phyloP scores from a whole-genome alignment of 2,113 vertebrate species.

The Tragulus kanchil region DNA sequence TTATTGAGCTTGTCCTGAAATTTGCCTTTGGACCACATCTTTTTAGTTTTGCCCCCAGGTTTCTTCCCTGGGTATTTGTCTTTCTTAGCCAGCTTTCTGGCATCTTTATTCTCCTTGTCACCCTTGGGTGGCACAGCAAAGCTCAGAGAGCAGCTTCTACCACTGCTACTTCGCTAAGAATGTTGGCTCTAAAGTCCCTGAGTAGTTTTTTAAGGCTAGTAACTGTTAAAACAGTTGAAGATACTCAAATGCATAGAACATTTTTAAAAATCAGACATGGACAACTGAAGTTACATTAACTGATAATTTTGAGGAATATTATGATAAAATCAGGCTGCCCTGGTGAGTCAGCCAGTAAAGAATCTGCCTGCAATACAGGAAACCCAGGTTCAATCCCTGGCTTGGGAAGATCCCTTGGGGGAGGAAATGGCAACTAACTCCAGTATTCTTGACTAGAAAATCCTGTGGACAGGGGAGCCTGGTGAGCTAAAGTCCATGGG shows the following conservation, averaged over 20 bases:
- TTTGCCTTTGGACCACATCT: conserved; percentile 97
- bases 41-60: conserved; percentile 94
- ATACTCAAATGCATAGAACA: neutral
- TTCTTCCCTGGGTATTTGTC: conserved; percentile 95
- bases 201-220: neutral
- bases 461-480: too few species aligned
- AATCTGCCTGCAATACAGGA: too few species aligned
- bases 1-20: conserved; percentile 95
- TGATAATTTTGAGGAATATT: conserved; percentile 50
- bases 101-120: conserved; percentile 93
- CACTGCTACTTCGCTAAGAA: neutral
- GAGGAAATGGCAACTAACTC: too few species aligned
- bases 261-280: conserved; percentile 5
- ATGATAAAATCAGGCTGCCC: conserved; percentile 51
- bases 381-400: too few species aligned
- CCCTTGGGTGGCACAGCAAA: conserved; percentile 89
- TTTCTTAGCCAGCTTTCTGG: conserved; percentile 93
- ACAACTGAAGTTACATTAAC: conserved; percentile 56
- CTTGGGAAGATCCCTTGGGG: too few species aligned
- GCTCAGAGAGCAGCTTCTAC: rapidly evolving
- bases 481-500: too few species aligned
- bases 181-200: neutral
- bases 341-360: too few species aligned
- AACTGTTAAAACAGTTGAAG: neutral
- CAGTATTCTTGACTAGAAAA: too few species aligned